Percentiles rank a stretch among this genome's conserved stretches.
Conservation (phyloP, 2,113 vertebrate genomes). For the Pagrus major region DNA sequence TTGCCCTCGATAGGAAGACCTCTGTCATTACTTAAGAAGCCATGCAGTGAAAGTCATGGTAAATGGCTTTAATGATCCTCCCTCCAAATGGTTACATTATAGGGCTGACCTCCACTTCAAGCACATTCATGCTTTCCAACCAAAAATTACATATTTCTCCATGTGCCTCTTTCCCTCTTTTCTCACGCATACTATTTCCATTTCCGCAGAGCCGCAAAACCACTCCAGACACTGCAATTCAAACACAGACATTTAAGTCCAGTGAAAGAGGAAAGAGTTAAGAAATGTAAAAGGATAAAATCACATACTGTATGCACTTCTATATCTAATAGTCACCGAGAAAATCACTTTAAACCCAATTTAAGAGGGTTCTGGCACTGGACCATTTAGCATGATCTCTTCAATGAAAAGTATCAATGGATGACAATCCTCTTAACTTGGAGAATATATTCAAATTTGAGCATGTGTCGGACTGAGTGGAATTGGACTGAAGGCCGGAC, state of each 20-base stretch:
- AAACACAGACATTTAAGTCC: conserved; percentile 55
- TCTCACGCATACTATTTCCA: conserved; percentile 42
- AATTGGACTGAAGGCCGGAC: conserved; percentile 6
- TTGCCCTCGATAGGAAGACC: conserved; percentile 48
- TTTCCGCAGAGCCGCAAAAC: conserved; percentile 44
- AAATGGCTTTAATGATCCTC: conserved; percentile 76
- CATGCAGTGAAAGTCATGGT: conserved; percentile 62
- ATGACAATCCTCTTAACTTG: conserved; percentile 56
- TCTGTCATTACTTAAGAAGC: conserved; percentile 67
- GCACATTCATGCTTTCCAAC: conserved; percentile 51
- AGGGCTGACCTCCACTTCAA: conserved; percentile 70
- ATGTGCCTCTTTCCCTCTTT: conserved; percentile 37
- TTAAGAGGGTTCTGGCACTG: conserved; percentile 52
- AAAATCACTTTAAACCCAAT: conserved; percentile 63
- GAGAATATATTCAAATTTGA: conserved; percentile 49
- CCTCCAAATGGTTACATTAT: conserved; percentile 71
- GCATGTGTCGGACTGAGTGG: conserved; percentile 25
- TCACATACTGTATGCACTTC: conserved; percentile 54
- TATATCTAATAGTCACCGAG: conserved; percentile 59
- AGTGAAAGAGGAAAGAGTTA: conserved; percentile 43
- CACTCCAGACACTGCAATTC: conserved; percentile 53
- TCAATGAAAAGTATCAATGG: conserved; percentile 63
- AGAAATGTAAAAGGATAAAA: conserved; percentile 67
- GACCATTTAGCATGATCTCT: conserved; percentile 50
- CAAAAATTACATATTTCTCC: conserved; percentile 62